A percentile compares a stretch with the other conserved stretches of the same genome.
Conservation (phyloP, 2,113 vertebrate species). For the Dendropsophus ebraccatus region DNA sequence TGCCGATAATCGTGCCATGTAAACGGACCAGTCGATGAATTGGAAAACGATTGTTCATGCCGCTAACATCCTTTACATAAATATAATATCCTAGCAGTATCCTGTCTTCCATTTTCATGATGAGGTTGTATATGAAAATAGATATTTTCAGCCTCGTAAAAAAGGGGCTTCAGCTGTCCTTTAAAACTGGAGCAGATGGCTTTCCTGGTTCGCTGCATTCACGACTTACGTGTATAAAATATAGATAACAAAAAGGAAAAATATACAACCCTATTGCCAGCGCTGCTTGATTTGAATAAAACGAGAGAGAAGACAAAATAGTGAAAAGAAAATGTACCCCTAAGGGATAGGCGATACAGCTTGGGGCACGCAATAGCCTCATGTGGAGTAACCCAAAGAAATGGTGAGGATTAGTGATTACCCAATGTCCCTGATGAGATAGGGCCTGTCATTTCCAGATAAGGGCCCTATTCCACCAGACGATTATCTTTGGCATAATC, state of each 20-base stretch:
- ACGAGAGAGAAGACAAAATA: not conserved
- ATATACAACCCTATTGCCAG: not conserved
- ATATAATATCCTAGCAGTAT: not conserved
- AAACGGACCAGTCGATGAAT: no score
- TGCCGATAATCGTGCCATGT: no score
- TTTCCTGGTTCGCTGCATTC: not conserved
- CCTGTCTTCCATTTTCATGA: not conserved
- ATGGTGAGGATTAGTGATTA: no score
- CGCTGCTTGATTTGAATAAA: not conserved
- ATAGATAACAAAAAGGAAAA: not conserved
- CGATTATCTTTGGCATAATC: no score
- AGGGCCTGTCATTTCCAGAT: no score
- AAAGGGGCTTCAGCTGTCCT: not conserved
- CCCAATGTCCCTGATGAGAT: no score
- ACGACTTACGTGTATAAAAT: not conserved
- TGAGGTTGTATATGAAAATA: not conserved
- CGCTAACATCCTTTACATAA: not conserved
- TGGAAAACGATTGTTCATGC: no score
- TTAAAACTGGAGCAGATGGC: not conserved
- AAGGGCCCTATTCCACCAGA: no score
- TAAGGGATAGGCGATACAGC: not conserved
- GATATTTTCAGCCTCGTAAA: not conserved
- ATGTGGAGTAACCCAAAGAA: not conserved
- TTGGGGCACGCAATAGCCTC: not conserved
- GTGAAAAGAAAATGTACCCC: not conserved